Evolutionary conservation across 2,888 invertebrate species (phyloP), one percentile per base, ranked within the genome.

Genomic region (Blastobasis lacticolella): DNA sequence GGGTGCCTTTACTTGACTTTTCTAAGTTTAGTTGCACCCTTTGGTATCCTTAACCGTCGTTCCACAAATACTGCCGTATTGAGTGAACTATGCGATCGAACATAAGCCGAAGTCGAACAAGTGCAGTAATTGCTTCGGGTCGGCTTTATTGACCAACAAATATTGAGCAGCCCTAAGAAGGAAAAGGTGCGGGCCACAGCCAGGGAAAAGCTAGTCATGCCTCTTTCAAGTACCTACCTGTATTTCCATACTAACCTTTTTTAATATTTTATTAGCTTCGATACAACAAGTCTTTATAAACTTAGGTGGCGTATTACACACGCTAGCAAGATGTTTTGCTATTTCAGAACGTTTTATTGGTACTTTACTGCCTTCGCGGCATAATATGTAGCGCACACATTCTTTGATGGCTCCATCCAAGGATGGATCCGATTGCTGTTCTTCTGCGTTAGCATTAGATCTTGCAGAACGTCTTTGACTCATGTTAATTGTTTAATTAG

Each of bases 291-390:
- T 51, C 50, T 71, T 71, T 1, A 81, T 62, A 58, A 70, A 64
- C 45, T 63, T 75, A 0, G 62, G 38, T 1, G 74, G 54, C 4
- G 65, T 77, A 55, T 79, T 69, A 51, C 72, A 76, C 3, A 62
- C 63, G 42, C 60, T 66, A 44, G 49, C 63, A 5, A 88, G 59
- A 57, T 84, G 75, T 58, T 80, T 83, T 4, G 64, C 53, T 38
- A 88, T 78, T 60, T 87, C 86, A 2, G 69, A 57, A 5, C 78
- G 71, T 62, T 78, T 82, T 10, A 88, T 74, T 0, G 85, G 86
- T 48, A 78, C 64, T 64, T 87, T 87, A 55, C 82, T 83, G 10
- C 81, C 78, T 72, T 86, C 83, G 0, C 83, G 69, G 57, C 71
- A 78, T 8, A 84, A 38, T 37, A 88, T 73, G 51, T 63, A 86